Evolutionary conservation across 2,113 vertebrate genomes (phyloP).

Genomic region (Herpetotheres cachinnans): DNA sequence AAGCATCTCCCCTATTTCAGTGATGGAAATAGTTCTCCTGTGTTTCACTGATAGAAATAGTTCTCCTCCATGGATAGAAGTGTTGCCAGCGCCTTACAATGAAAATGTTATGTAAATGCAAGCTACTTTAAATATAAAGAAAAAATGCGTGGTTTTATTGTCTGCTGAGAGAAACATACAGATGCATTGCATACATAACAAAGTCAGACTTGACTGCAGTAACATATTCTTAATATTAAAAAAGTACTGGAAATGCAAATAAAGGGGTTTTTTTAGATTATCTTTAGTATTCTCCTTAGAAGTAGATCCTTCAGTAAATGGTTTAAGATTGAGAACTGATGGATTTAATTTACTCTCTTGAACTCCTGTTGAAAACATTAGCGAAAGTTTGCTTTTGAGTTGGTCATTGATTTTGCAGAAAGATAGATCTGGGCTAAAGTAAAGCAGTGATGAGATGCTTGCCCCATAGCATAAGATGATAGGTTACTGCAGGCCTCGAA

Average conservation of each 20-base stretch:
- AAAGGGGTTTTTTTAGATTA: neutral
- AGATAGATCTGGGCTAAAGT: neutral
- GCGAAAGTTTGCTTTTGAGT: neutral
- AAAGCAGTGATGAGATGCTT: neutral
- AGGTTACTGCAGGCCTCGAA: neutral
- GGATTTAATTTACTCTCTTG: neutral
- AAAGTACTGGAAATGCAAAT: neutral
- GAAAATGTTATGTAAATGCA: neutral
- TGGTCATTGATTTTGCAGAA: neutral
- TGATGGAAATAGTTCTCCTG: neutral
- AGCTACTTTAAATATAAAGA: neutral
- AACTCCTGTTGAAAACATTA: neutral
- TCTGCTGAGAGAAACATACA: neutral
- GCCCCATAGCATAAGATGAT: neutral
- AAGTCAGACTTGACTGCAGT: neutral
- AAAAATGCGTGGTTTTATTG: neutral
- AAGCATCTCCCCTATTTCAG: neutral
- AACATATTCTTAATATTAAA: neutral
- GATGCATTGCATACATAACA: neutral
- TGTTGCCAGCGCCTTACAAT: neutral
- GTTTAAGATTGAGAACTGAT: neutral
- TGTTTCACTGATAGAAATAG: neutral
- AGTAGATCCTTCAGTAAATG: neutral
- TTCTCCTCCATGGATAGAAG: neutral
- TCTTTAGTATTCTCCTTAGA: neutral